These are phyloP conservation scores for Axis porcinus DNA, from an alignment of 2,113 vertebrate species.

Conservation along the genomic window DNA sequence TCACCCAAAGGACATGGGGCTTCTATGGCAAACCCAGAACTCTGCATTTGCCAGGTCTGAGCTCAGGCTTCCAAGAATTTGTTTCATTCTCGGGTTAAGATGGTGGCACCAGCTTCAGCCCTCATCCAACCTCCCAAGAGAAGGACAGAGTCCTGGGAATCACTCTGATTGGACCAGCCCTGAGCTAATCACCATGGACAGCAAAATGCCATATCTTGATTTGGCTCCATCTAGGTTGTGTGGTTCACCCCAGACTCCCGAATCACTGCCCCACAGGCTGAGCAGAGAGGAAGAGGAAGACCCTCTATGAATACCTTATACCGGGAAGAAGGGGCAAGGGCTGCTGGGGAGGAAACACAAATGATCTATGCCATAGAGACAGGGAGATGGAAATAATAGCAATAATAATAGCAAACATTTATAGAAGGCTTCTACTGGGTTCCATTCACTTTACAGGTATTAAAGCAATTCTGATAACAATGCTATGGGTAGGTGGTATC, in stretches of 20 bases:
- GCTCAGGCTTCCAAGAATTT: neutral
- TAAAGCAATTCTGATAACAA: neutral
- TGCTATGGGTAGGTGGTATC: no score
- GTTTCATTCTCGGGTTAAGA: neutral
- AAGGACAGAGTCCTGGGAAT: neutral
- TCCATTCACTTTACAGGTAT: neutral
- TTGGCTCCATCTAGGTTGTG: neutral
- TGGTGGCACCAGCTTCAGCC: no score
- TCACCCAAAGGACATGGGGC: neutral
- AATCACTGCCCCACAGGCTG: neutral
- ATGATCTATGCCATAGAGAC: neutral
- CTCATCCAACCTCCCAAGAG: neutral
- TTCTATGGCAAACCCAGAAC: neutral
- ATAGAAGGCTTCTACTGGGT: neutral
- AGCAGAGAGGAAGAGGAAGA: neutral
- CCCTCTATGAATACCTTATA: neutral
- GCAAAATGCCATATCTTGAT: neutral
- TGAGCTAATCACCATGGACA: neutral
- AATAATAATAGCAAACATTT: neutral
- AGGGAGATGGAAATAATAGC: neutral
- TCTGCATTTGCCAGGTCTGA: rapidly evolving
- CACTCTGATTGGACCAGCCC: neutral
- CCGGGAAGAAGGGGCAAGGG: neutral
- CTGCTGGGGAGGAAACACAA: neutral
- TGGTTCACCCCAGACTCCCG: neutral